Base-by-base conservation (phyloP, 2,888 invertebrate species). In the Papilio gigon region DNA sequence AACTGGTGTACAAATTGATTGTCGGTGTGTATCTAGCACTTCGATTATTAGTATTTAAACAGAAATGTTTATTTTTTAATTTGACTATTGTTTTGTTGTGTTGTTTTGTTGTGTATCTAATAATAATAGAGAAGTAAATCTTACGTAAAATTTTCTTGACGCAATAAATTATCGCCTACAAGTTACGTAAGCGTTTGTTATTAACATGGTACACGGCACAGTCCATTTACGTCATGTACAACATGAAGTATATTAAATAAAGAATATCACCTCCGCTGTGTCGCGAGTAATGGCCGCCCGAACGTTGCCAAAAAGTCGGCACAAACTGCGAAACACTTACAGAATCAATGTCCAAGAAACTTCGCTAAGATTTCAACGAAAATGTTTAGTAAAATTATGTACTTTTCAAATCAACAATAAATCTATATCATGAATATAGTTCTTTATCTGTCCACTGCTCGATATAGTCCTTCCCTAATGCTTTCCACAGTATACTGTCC, bases 281-380 rank as follows among this genome's bases (percentile, higher is more conserved):
- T 65, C n/a, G 20, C 56, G 37, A 40, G 65, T 56, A 56, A 56
- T 40, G 65, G n/a, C 50, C 37, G 37, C 40, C 27, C 14, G 53
- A 25, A 40, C 56, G 65, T 56, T 56, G 65, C 65, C 65, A 65
- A 65, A 65, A 65, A 56, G 40, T 65, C 25, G 40, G 17, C 27
- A 40, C 35, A 56, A 56, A 65, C 65, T 40, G 17, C 25, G 12
- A 65, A 65, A 56, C 27, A 56, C 53, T 22, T 56, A 56, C 37
- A 56, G 25, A 40, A 65, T 40, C 56, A 40, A 65, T 37, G 65
- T 65, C 40, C 22, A 56, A 65, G 40, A 30, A 56, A 56, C 25
- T 11, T 27, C 4, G 12, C 47, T 22, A 27, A 40, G 27, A 61
- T 40, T 40, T 42, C n/a, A 40, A 62, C n/a, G 8, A 62, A 42